Conservation (phyloP, 2,888 invertebrate species). For the Rhorus exstirpatorius region DNA sequence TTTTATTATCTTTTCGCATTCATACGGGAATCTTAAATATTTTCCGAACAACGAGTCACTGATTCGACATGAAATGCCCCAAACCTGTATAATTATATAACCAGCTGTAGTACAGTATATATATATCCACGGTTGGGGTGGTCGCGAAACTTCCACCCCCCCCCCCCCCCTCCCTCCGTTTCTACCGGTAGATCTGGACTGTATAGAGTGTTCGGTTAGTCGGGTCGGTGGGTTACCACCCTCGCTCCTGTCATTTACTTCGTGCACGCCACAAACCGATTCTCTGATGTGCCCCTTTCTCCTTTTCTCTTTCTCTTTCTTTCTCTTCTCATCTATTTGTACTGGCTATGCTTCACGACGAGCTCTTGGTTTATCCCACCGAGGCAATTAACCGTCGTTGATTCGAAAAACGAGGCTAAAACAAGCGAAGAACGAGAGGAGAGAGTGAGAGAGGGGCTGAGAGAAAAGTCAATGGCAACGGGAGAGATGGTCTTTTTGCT, state of each 20-base stretch:
- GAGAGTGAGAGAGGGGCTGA: background rate
- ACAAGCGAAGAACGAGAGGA: slow-evolving; percentile 61
- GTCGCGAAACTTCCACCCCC: slow-evolving; percentile 41
- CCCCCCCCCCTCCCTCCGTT: too few species aligned
- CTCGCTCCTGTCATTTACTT: slow-evolving; percentile 63
- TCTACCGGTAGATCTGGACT: slow-evolving; percentile 32
- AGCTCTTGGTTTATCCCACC: slow-evolving; percentile 71
- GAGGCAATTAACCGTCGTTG: slow-evolving; percentile 74
- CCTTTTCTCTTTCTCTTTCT: slow-evolving; percentile 10
- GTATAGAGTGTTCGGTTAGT: slow-evolving; percentile 51
- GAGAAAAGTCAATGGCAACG: background rate
- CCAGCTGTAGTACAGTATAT: background rate
- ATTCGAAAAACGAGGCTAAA: slow-evolving; percentile 73
- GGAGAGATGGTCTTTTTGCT: background rate
- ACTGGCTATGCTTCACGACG: slow-evolving; percentile 52
- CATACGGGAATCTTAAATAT: too few species aligned
- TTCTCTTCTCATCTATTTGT: slow-evolving; percentile 24
- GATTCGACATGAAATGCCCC: slow-evolving; percentile 1
- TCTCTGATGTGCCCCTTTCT: slow-evolving; percentile 19
- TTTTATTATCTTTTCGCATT: too few species aligned
- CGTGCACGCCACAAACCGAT: slow-evolving; percentile 27
- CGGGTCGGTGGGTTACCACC: slow-evolving; percentile 70
- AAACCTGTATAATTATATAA: background rate
- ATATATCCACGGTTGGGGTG: background rate
- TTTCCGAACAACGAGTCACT: background rate